Evolutionary conservation across 2,888 invertebrate genomes (phyloP).

Genomic region (Coecobrya sp.): DNA sequence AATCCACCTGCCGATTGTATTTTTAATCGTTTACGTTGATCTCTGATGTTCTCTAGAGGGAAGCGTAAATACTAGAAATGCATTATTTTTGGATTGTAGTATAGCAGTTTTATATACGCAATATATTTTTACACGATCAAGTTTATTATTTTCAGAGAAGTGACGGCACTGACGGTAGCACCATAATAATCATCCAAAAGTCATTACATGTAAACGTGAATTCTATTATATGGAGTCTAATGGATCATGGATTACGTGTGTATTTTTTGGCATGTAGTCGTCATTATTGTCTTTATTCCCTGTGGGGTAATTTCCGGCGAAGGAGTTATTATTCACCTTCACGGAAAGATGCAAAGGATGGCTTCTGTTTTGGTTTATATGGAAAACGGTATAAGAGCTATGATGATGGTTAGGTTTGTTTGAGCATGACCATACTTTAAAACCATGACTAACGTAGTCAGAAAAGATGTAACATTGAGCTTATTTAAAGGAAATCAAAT

Average conservation of each 20-base stretch:
- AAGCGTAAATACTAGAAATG: too few relatives aligned
- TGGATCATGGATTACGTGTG: neutral
- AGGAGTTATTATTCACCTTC: constrained; percentile 50
- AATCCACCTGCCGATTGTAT: neutral
- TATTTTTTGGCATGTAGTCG: constrained; percentile 34
- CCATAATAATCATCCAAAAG: too few relatives aligned
- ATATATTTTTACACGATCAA: too few relatives aligned
- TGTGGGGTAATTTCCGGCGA: constrained; percentile 70
- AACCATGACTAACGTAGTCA: constrained; percentile 31
- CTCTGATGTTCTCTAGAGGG: too few relatives aligned
- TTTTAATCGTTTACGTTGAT: neutral
- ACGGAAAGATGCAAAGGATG: neutral
- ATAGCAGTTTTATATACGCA: too few relatives aligned
- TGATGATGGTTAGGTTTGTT: neutral
- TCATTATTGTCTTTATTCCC: constrained; percentile 58
- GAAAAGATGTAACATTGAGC: neutral
- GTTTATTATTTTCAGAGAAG: too few relatives aligned
- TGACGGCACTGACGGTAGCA: too few relatives aligned
- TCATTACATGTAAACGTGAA: too few relatives aligned
- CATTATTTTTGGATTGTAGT: too few relatives aligned
- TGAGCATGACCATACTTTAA: neutral
- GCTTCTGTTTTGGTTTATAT: neutral
- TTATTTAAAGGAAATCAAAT: neutral
- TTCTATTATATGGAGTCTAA: too few relatives aligned
- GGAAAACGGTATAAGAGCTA: too few relatives aligned